Percentiles rank a stretch among this genome's conserved stretches.
phyloP scores from a whole-genome alignment of 1,140 invertebrate genomes.

The Hypsibius dujardini region DNA sequence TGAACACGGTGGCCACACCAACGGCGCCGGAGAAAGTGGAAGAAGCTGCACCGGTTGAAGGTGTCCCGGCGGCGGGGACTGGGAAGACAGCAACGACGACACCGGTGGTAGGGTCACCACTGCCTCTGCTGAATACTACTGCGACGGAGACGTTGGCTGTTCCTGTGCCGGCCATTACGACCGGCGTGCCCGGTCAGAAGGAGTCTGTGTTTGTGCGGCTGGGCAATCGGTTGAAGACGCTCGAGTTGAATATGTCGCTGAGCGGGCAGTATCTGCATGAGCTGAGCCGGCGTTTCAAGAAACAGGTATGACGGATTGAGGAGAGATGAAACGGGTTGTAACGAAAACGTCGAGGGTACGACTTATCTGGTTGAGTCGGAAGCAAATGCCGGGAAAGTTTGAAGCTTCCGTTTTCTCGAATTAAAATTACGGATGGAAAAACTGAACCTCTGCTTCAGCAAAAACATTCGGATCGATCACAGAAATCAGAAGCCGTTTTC shows the following conservation, averaged over 20 bases:
- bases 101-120: too few relatives aligned
- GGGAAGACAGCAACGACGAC: too few relatives aligned
- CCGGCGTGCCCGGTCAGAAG: conserved; percentile 42
- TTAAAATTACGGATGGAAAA: too few relatives aligned
- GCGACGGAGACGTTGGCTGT: neutral
- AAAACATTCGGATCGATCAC: too few relatives aligned
- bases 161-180: conserved; percentile 24
- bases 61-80: too few relatives aligned
- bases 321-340: too few relatives aligned
- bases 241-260: conserved; percentile 88
- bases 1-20: neutral
- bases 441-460: too few relatives aligned
- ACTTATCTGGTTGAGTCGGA: too few relatives aligned
- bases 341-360: too few relatives aligned
- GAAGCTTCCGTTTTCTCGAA: too few relatives aligned
- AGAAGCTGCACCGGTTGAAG: neutral
- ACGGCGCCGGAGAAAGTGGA: neutral
- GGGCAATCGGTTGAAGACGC: conserved; percentile 79
- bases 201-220: conserved; percentile 86
- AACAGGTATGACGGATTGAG: conserved; percentile 47
- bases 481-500: neutral
- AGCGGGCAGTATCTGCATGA: conserved; percentile 88
- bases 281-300: conserved; percentile 75
- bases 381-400: too few relatives aligned
- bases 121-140: neutral